Conservation (phyloP, 2,797 vertebrate species). For the Sebastes cheni region DNA sequence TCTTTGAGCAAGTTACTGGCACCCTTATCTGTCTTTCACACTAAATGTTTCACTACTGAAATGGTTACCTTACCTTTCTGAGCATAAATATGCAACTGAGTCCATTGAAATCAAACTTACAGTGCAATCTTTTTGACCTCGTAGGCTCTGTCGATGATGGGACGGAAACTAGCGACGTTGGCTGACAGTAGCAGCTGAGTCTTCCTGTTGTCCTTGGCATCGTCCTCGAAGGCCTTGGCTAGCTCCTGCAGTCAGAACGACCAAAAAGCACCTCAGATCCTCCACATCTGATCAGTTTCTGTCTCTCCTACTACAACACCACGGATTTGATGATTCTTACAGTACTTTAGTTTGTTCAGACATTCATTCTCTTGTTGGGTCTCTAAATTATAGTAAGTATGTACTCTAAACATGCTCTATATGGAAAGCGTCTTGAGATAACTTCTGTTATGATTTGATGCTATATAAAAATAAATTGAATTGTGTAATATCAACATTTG, state of each 20-base stretch:
- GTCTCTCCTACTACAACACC: background rate
- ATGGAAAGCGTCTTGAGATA: too few species aligned
- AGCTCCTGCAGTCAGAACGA: slow-evolving; percentile 73
- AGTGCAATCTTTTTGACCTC: slow-evolving; percentile 76
- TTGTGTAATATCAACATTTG: too few species aligned
- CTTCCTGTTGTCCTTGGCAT: slow-evolving; percentile 65
- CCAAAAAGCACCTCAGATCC: background rate
- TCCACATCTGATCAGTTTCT: background rate
- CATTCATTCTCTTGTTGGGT: background rate
- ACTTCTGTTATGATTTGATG: too few species aligned
- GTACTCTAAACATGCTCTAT: too few species aligned
- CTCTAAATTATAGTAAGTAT: too few species aligned
- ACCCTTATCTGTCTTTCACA: background rate
- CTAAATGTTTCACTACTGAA: background rate
- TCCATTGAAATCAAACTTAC: slow-evolving; percentile 66
- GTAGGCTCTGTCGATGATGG: slow-evolving; percentile 69
- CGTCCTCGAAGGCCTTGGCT: slow-evolving; percentile 70
- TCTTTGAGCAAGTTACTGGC: background rate
- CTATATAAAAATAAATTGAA: too few species aligned
- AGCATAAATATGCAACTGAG: background rate
- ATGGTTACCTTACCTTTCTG: background rate
- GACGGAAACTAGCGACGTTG: slow-evolving; percentile 56
- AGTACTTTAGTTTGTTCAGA: background rate
- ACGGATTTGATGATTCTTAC: background rate
- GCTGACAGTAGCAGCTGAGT: slow-evolving; percentile 78